These are phyloP conservation scores for Aeoliscus strigatus DNA, from an alignment of 2,797 vertebrate genomes.

Conservation along the genomic window DNA sequence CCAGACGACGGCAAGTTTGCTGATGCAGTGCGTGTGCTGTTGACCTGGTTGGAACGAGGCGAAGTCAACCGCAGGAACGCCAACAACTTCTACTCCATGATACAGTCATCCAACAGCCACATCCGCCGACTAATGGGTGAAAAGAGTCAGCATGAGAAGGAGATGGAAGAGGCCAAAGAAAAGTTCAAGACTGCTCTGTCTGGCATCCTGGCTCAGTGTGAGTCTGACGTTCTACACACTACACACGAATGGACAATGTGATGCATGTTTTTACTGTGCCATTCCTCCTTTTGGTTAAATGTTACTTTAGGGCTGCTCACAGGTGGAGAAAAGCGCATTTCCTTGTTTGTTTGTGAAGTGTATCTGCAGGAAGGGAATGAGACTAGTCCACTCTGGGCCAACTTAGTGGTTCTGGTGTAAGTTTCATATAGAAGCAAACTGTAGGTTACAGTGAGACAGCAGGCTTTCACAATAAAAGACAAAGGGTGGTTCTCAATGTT, in stretches of 20 bases:
- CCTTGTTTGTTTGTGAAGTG: constrained; percentile 5
- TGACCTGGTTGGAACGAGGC: constrained; percentile 93
- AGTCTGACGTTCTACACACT: constrained; percentile 62
- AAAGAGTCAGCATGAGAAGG: constrained; percentile 89
- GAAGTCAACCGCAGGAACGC: constrained; percentile 93
- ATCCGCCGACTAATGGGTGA: constrained; percentile 86
- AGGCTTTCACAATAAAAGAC: no score
- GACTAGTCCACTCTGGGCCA: constrained; percentile 4
- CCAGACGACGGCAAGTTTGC: constrained; percentile 87
- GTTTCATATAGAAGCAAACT: constrained; percentile 15
- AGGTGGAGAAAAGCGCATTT: neutral
- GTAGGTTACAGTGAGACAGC: neutral
- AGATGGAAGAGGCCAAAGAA: constrained; percentile 95
- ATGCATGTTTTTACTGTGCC: neutral
- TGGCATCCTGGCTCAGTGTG: constrained; percentile 90
- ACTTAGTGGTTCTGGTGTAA: constrained; percentile 17
- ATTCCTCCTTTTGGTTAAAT: neutral
- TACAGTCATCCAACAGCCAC: constrained; percentile 94
- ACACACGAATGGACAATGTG: constrained; percentile 4
- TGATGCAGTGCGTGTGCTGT: constrained; percentile 86
- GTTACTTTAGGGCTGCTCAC: neutral
- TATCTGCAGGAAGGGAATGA: constrained; percentile 12
- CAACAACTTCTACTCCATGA: constrained; percentile 98
- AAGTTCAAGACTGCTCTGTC: constrained; percentile 92
- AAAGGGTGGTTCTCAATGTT: no score